A percentile compares a stretch with the other conserved stretches of the same genome.
phyloP scores from a whole-genome alignment of 2,797 vertebrate genomes.

The Lates japonicus region DNA sequence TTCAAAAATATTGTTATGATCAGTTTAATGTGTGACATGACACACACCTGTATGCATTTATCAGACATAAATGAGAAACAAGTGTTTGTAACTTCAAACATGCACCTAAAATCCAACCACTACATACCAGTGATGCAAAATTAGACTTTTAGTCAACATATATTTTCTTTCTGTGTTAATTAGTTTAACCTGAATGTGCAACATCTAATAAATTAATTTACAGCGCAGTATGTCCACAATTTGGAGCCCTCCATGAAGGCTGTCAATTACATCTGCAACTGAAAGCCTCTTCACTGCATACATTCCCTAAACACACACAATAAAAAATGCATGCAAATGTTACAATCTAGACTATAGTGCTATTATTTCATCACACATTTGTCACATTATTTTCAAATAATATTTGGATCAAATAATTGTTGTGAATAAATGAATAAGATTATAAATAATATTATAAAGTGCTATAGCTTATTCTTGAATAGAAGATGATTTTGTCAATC shows the following conservation, averaged over 20 bases:
- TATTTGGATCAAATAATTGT: neutral
- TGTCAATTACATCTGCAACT: neutral
- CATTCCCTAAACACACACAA: neutral
- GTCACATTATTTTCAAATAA: neutral
- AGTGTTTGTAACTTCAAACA: neutral
- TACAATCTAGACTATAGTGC: too few species aligned
- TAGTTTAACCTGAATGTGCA: neutral
- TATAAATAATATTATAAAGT: neutral
- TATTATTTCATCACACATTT: neutral
- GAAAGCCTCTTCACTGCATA: neutral
- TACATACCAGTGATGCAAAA: neutral
- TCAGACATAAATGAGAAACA: neutral
- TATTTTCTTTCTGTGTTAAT: neutral
- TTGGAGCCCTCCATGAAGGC: conserved; percentile 17
- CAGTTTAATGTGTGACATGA: neutral
- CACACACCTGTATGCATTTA: neutral
- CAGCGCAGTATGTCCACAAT: conserved; percentile 3
- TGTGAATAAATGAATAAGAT: neutral
- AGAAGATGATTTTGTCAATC: neutral
- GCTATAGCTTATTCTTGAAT: neutral
- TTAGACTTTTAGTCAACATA: neutral
- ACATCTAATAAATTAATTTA: neutral
- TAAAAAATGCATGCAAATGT: neutral
- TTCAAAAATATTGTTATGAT: neutral
- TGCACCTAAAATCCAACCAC: neutral